These are phyloP conservation scores for Mythimna lalbum DNA, from an alignment of 2,888 invertebrate genomes.

Conservation along the genomic window DNA sequence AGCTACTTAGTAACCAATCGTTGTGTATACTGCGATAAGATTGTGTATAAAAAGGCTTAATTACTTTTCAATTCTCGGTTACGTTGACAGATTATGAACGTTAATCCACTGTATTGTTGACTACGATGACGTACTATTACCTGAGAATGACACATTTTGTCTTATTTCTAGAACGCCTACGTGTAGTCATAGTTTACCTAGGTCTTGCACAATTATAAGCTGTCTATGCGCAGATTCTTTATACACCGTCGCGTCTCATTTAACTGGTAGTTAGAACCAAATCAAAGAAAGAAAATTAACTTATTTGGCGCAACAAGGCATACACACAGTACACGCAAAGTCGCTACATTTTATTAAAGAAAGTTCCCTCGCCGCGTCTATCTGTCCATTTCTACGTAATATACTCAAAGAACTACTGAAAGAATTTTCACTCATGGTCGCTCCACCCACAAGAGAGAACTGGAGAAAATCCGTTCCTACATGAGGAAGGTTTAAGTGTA, in stretches of 20 bases:
- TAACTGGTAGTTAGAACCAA: conserved; percentile 27
- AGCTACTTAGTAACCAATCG: background rate
- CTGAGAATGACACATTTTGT: conserved; percentile 9
- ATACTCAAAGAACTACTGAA: too few relatives aligned
- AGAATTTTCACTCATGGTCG: too few relatives aligned
- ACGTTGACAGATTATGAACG: conserved; percentile 12
- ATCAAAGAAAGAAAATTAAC: background rate
- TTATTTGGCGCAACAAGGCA: too few relatives aligned
- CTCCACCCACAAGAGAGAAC: too few relatives aligned
- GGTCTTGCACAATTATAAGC: background rate
- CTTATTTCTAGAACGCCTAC: conserved; percentile 29
- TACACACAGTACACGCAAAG: too few relatives aligned
- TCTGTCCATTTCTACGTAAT: too few relatives aligned
- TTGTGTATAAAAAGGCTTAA: conserved; percentile 33
- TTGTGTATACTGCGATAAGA: conserved; percentile 45
- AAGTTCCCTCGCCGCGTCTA: too few relatives aligned
- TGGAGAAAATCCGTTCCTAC: too few relatives aligned
- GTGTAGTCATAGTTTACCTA: conserved; percentile 3
- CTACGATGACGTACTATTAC: conserved; percentile 9
- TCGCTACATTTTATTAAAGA: too few relatives aligned
- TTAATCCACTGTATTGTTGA: conserved; percentile 26
- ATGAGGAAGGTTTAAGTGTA: too few relatives aligned
- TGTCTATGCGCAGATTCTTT: background rate
- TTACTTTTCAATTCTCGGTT: conserved; percentile 30
- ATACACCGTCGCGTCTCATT: background rate